A percentile compares a stretch with the other conserved stretches of the same genome.
phyloP scores from a whole-genome alignment of 2,797 vertebrate species.

The Triplophysa bombifrons region DNA sequence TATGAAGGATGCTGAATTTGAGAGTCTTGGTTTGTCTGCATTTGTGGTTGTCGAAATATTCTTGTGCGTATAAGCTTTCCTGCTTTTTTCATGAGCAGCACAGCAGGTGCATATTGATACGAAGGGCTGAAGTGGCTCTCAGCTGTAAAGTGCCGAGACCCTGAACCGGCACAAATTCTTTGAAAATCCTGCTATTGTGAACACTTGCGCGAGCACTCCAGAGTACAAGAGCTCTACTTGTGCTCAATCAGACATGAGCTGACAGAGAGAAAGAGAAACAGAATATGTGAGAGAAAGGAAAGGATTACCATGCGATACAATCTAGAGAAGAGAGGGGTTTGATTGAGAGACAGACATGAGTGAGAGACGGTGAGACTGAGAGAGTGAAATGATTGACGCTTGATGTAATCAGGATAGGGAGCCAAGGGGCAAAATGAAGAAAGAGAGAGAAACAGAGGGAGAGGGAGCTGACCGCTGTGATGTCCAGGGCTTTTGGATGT shows the following conservation, averaged over 20 bases:
- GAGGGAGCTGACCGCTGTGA: constrained; percentile 35
- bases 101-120: constrained; percentile 17
- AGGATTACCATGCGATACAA: constrained; percentile 30
- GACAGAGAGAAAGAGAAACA: constrained; percentile 18
- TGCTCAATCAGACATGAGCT: constrained; percentile 37
- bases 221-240: constrained; percentile 34
- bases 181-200: constrained; percentile 47
- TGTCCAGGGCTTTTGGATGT: constrained; percentile 37
- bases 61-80: neutral
- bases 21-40: neutral
- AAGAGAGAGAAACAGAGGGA: neutral
- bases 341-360: constrained; percentile 12
- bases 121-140: constrained; percentile 37
- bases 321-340: constrained; percentile 24
- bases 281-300: constrained; percentile 2
- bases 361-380: constrained; percentile 8
- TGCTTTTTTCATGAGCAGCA: constrained; percentile 28
- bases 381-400: constrained; percentile 37
- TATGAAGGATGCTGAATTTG: neutral
- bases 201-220: constrained; percentile 27
- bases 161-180: constrained; percentile 40
- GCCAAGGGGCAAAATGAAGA: neutral
- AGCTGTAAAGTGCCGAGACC: constrained; percentile 36
- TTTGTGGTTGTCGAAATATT: neutral
- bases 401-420: constrained; percentile 40